A percentile compares a stretch with the other conserved stretches of the same genome.
phyloP scores from a whole-genome alignment of 1,140 invertebrate genomes.

The Teleopsis dalmanni region DNA sequence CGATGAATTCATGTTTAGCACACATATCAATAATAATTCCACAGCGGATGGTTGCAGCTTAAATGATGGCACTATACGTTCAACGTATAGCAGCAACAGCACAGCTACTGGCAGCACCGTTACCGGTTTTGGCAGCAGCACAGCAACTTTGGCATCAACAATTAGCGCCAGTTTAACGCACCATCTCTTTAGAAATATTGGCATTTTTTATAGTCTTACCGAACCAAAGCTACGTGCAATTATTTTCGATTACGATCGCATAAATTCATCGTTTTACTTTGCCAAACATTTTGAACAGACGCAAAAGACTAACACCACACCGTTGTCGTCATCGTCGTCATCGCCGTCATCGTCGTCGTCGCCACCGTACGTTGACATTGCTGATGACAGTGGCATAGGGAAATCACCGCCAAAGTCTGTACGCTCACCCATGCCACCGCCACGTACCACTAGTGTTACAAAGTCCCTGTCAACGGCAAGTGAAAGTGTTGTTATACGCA shows the following conservation, averaged over 20 bases:
- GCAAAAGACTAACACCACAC: no score
- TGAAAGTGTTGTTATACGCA: no score
- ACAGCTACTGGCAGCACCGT: slow-evolving; percentile 31
- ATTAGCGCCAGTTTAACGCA: slow-evolving; percentile 2
- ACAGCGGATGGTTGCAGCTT: slow-evolving; percentile 1
- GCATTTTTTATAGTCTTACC: slow-evolving; percentile 30
- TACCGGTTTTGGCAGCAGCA: slow-evolving; percentile 25
- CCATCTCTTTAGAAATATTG: slow-evolving; percentile 23
- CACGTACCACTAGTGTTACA: not conserved
- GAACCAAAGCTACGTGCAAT: slow-evolving; percentile 35
- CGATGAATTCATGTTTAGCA: slow-evolving; percentile 38
- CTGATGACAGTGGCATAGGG: not conserved
- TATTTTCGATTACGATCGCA: slow-evolving; percentile 35
- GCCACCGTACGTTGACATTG: slow-evolving; percentile 10
- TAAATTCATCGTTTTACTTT: slow-evolving; percentile 23
- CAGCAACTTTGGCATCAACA: slow-evolving; percentile 26
- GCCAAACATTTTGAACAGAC: no score
- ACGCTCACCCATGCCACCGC: not conserved
- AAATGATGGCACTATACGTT: slow-evolving; percentile 15
- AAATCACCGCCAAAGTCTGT: not conserved
- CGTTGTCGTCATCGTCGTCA: no score
- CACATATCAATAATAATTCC: no score
- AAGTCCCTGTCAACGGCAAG: no score
- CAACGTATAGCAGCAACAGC: not conserved
- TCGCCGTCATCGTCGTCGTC: no score